phyloP scores from a whole-genome alignment of 2,113 vertebrate genomes.

The Pterocles orientalis region DNA sequence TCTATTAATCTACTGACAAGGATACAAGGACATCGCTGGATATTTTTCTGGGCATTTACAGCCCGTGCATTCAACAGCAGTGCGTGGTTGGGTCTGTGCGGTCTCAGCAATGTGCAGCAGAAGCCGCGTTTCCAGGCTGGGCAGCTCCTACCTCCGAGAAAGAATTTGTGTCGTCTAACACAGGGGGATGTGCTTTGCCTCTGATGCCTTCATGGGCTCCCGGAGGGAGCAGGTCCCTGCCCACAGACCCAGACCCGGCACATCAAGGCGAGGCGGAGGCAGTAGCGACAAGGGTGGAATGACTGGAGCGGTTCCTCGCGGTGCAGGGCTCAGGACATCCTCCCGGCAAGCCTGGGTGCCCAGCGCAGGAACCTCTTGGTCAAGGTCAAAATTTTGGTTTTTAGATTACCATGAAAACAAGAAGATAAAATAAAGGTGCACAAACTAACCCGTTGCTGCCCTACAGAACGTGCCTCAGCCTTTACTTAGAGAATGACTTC shows the following conservation, averaged over 20 bases:
- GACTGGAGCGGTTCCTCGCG: rapidly evolving
- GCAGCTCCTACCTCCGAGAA: not conserved
- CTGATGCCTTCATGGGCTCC: not conserved
- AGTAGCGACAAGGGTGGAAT: not conserved
- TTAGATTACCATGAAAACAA: not conserved
- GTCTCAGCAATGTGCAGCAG: not conserved
- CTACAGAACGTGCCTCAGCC: not conserved
- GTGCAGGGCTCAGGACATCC: not conserved
- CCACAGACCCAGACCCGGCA: not conserved
- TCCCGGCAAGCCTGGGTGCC: not conserved
- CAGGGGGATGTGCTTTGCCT: not conserved
- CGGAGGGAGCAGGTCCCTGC: not conserved
- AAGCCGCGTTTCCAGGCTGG: not conserved
- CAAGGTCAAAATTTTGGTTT: not conserved
- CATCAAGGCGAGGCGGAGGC: not conserved
- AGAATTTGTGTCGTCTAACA: not conserved
- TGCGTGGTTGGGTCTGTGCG: not conserved
- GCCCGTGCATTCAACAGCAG: not conserved
- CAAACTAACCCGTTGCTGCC: not conserved
- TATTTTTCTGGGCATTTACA: not conserved
- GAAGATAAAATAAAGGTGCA: not conserved
- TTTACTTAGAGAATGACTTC: not conserved
- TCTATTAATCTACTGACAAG: not conserved
- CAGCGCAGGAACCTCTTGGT: not conserved
- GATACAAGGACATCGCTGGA: not conserved